These are phyloP conservation scores for Blennius ocellaris DNA, from an alignment of 2,113 vertebrate species.

Conservation along the genomic window DNA sequence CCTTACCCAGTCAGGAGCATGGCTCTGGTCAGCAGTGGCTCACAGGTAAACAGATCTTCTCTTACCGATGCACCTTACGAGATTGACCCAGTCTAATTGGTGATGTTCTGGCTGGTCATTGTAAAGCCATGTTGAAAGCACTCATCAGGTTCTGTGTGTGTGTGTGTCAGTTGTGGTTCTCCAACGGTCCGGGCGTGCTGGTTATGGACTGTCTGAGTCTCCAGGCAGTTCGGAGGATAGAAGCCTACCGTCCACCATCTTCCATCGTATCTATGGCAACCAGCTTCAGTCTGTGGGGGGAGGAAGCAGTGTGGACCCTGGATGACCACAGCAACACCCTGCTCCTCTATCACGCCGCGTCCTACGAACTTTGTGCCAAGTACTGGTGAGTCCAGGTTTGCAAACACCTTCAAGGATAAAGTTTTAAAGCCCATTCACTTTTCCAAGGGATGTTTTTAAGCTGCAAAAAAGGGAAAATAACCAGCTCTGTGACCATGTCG, in stretches of 20 bases:
- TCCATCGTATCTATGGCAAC: conserved; percentile 83
- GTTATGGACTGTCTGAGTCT: conserved; percentile 85
- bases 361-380: conserved; percentile 89
- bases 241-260: conserved; percentile 87
- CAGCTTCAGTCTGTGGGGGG: conserved; percentile 85
- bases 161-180: conserved; percentile 90
- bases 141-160: too few relatives aligned
- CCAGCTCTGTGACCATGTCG: too few relatives aligned
- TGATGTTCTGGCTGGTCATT: neutral
- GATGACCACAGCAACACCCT: conserved; percentile 88
- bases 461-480: too few relatives aligned
- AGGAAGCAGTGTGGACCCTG: conserved; percentile 94
- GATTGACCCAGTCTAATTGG: too few relatives aligned
- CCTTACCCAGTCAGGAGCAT: conserved; percentile 89
- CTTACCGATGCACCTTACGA: neutral
- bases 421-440: too few relatives aligned
- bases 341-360: conserved; percentile 88
- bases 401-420: too few relatives aligned
- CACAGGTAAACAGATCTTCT: conserved; percentile 66
- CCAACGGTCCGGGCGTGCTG: conserved; percentile 92
- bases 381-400: conserved; percentile 81
- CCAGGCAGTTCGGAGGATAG: conserved; percentile 87
- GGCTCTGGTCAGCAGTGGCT: conserved; percentile 85
- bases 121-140: neutral
- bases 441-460: too few relatives aligned